Conservation (phyloP, 2,797 vertebrate genomes). For the Aulostomus chinensis region DNA sequence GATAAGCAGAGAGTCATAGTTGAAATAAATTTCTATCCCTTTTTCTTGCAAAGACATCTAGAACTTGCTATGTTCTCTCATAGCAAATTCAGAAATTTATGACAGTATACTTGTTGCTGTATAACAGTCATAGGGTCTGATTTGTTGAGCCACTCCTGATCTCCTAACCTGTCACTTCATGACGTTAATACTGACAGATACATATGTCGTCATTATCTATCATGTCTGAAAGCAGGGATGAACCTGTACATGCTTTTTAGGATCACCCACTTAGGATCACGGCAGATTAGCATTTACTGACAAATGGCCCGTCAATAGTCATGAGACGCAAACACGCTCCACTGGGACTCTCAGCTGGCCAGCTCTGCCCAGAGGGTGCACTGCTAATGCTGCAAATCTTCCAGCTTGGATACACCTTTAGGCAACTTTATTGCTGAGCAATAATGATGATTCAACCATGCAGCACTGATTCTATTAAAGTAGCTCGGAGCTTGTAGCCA, state of each 20-base stretch:
- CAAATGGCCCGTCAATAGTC: conserved; percentile 25
- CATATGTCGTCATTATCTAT: not conserved
- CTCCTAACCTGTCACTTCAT: conserved; percentile 7
- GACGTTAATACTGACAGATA: not conserved
- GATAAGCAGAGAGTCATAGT: no score
- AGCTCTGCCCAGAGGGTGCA: not conserved
- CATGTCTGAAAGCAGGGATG: not conserved
- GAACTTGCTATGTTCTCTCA: not conserved
- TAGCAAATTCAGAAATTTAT: conserved; percentile 20
- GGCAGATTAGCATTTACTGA: conserved; percentile 22
- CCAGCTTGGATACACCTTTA: conserved; percentile 1
- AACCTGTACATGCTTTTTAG: conserved; percentile 13
- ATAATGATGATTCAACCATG: not conserved
- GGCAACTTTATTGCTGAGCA: not conserved
- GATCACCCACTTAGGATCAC: conserved; percentile 1
- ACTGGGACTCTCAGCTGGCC: conserved; percentile 2
- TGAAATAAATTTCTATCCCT: no score
- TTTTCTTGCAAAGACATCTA: no score
- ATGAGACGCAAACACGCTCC: conserved; percentile 11
- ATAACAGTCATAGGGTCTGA: conserved; percentile 11
- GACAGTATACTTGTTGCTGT: conserved; percentile 3
- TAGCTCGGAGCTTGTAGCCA: not conserved
- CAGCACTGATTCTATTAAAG: no score
- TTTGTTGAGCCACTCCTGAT: conserved; percentile 4
- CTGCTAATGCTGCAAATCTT: not conserved